Conservation (phyloP, 2,888 invertebrate species). For the Tholera decimalis region DNA sequence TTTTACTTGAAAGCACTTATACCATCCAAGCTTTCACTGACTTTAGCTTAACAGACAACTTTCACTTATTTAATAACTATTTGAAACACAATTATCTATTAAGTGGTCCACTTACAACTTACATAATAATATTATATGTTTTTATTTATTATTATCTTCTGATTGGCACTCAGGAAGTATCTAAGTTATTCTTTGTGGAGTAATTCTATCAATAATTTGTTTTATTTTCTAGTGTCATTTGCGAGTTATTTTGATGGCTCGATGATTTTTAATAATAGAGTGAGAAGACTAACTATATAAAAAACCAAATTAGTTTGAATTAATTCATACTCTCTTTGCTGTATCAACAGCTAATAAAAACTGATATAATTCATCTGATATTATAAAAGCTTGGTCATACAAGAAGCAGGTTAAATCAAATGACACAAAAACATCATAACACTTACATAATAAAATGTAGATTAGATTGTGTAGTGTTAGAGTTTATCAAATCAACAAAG, state of each 20-base stretch:
- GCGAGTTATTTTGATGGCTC: not conserved
- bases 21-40: conserved; percentile 44
- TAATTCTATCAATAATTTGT: not conserved
- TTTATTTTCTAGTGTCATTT: not conserved
- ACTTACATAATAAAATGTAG: too few relatives aligned
- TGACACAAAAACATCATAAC: too few relatives aligned
- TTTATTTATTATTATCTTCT: conserved; percentile 5
- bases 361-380: too few relatives aligned
- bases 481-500: too few relatives aligned
- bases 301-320: too few relatives aligned
- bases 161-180: conserved; percentile 18
- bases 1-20: conserved; percentile 37
- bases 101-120: conserved; percentile 18
- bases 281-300: too few relatives aligned
- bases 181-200: not conserved
- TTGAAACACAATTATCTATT: conserved; percentile 40
- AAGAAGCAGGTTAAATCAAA: too few relatives aligned
- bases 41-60: conserved; percentile 40
- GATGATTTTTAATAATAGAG: too few relatives aligned
- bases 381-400: too few relatives aligned
- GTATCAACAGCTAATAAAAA: too few relatives aligned
- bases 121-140: conserved; percentile 30
- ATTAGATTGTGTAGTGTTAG: too few relatives aligned
- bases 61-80: conserved; percentile 51
- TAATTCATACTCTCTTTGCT: too few relatives aligned